phyloP scores from a whole-genome alignment of 2,888 invertebrate genomes.

The Megaustenia siamemsis region DNA sequence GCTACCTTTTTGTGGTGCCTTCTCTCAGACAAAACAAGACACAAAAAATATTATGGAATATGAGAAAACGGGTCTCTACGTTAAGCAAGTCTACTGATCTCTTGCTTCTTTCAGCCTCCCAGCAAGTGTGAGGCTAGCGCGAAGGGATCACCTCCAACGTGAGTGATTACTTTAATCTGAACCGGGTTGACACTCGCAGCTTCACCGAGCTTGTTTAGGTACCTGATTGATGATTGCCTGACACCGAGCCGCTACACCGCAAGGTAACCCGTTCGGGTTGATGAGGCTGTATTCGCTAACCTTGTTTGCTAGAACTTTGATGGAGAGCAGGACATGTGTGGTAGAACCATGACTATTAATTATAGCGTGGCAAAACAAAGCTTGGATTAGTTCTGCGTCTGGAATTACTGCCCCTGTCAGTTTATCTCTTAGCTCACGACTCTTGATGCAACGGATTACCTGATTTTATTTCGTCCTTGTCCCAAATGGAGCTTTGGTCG shows the following conservation, averaged over 20 bases:
- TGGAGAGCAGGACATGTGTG: constrained; percentile 22
- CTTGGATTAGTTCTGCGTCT: background rate
- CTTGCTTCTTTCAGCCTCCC: background rate
- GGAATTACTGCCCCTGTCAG: constrained; percentile 6
- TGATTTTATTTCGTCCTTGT: background rate
- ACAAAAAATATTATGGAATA: too few species aligned
- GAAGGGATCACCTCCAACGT: background rate
- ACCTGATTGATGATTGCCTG: constrained; percentile 18
- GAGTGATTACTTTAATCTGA: constrained; percentile 33
- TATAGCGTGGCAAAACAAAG: constrained; percentile 25
- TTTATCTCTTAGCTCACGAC: background rate
- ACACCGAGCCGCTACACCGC: background rate
- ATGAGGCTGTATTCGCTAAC: constrained; percentile 9
- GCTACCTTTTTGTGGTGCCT: too few species aligned
- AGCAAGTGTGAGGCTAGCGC: background rate
- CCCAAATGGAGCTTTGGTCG: background rate
- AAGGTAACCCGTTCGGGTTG: background rate
- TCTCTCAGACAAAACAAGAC: too few species aligned
- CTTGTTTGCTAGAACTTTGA: constrained; percentile 15
- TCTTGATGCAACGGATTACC: background rate
- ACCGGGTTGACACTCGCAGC: background rate
- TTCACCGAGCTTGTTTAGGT: constrained; percentile 20
- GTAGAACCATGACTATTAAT: constrained; percentile 38
- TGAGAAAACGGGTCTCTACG: too few species aligned
- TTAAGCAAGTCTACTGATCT: background rate